Evolutionary conservation across 2,888 invertebrate genomes (phyloP).

Genomic region (Chydorus sphaericus): DNA sequence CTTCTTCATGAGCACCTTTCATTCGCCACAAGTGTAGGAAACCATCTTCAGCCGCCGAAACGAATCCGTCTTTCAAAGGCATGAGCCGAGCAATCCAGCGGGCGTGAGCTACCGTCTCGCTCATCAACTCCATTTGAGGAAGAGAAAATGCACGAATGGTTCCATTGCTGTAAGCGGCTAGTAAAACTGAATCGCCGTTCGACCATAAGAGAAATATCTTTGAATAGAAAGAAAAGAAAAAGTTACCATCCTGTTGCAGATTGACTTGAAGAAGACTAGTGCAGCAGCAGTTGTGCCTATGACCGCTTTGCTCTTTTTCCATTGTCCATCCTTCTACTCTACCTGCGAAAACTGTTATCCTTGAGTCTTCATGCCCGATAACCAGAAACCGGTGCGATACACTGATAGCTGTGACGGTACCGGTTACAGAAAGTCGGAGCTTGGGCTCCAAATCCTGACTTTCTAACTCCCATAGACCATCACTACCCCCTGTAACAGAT

Average conservation of each 20-base stretch:
- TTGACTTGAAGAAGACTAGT: neutral
- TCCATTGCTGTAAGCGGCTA: conserved; percentile 4
- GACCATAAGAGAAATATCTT: too few relatives aligned
- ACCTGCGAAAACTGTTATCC: neutral
- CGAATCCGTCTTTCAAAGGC: conserved; percentile 1
- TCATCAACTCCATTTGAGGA: neutral
- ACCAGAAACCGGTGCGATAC: neutral
- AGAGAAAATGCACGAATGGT: neutral
- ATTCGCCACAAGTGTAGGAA: conserved; percentile 1
- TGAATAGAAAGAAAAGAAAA: too few relatives aligned
- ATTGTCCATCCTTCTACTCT: neutral
- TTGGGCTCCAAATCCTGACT: neutral
- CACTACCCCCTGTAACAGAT: neutral
- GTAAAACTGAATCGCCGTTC: too few relatives aligned
- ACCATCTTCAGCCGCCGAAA: conserved; percentile 8
- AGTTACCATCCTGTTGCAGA: too few relatives aligned
- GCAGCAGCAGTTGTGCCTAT: too few relatives aligned
- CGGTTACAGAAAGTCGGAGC: too few relatives aligned
- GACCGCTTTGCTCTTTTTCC: too few relatives aligned
- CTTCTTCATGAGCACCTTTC: too few relatives aligned
- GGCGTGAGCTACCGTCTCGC: neutral
- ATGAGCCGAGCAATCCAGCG: conserved; percentile 2
- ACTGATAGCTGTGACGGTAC: neutral
- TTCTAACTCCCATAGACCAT: neutral
- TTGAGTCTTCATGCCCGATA: neutral